These are phyloP conservation scores for Synodontis membranacea DNA, from an alignment of 2,113 vertebrate species.

Conservation along the genomic window DNA sequence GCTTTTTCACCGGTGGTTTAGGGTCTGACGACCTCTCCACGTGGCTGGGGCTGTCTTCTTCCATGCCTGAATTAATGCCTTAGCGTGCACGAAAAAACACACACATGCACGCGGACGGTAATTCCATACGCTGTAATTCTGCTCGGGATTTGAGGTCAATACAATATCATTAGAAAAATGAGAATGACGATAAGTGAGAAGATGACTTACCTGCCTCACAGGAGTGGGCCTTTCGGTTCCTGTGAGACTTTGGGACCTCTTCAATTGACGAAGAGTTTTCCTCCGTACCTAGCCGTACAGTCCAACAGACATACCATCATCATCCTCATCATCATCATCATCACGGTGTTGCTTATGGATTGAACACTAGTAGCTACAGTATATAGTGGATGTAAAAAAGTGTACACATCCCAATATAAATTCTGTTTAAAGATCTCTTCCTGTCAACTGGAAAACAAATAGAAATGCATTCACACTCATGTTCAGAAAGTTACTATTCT, in stretches of 20 bases:
- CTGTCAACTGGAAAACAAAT: no score
- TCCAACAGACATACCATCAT: slow-evolving; percentile 10
- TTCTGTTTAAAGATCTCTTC: no score
- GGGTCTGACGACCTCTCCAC: slow-evolving; percentile 71
- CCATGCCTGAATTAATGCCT: slow-evolving; percentile 67
- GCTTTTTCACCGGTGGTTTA: slow-evolving; percentile 72
- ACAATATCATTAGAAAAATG: neutral
- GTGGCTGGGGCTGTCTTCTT: slow-evolving; percentile 62
- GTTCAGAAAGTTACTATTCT: no score
- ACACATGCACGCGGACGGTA: slow-evolving; percentile 6
- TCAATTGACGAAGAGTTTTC: slow-evolving; percentile 53
- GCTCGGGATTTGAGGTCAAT: neutral
- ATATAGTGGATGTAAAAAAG: no score
- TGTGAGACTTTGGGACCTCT: slow-evolving; percentile 55
- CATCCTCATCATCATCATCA: slow-evolving; percentile 13
- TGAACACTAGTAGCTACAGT: neutral
- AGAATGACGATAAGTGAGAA: neutral
- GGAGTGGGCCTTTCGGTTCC: slow-evolving; percentile 71
- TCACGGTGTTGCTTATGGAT: neutral
- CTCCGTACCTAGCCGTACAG: slow-evolving; percentile 59
- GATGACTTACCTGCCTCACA: slow-evolving; percentile 70
- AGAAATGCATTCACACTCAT: no score
- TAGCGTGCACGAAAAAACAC: neutral
- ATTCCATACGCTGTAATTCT: neutral
- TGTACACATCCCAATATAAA: no score